phyloP scores from a whole-genome alignment of 2,113 vertebrate species.

The Syngnathus scovelli region DNA sequence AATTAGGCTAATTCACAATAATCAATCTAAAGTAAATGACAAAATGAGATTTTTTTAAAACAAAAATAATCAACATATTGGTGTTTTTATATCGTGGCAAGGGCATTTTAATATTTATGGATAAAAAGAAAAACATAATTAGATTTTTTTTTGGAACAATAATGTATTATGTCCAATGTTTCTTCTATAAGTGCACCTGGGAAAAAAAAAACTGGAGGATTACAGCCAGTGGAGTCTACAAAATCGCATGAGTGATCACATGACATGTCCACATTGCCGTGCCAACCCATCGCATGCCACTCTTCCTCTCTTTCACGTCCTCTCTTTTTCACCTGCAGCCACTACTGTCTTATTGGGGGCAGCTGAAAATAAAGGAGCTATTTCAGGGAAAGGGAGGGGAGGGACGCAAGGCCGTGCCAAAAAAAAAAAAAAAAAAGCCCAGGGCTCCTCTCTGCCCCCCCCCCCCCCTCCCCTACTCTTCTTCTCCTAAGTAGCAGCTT shows the following conservation, averaged over 20 bases:
- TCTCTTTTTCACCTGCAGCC: slow-evolving; percentile 40
- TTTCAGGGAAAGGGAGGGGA: slow-evolving; percentile 26
- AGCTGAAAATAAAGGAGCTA: slow-evolving; percentile 56
- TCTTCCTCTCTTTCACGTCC: neutral
- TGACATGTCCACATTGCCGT: slow-evolving; percentile 1
- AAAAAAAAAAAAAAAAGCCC: slow-evolving; percentile 49
- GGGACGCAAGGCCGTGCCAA: slow-evolving; percentile 18
- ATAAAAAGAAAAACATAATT: too few species aligned
- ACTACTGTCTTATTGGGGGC: slow-evolving; percentile 42
- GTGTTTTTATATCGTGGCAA: neutral
- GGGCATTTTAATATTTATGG: too few species aligned
- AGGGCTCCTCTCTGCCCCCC: slow-evolving; percentile 21
- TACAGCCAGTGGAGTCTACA: neutral
- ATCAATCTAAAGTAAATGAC: too few species aligned
- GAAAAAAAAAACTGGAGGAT: too few species aligned
- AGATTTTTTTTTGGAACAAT: too few species aligned
- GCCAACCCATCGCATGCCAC: neutral
- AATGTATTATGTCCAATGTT: too few species aligned
- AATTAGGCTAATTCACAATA: too few species aligned
- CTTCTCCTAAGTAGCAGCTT: slow-evolving; percentile 28
- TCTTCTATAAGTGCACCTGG: too few species aligned
- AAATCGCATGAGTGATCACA: neutral
- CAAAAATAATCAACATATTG: neutral
- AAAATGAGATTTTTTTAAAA: neutral
- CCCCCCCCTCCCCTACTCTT: slow-evolving; percentile 16